Evolutionary conservation across 2,797 vertebrate genomes (phyloP), one percentile per base, ranked within the genome.

Genomic region (Xyrichtys novacula): DNA sequence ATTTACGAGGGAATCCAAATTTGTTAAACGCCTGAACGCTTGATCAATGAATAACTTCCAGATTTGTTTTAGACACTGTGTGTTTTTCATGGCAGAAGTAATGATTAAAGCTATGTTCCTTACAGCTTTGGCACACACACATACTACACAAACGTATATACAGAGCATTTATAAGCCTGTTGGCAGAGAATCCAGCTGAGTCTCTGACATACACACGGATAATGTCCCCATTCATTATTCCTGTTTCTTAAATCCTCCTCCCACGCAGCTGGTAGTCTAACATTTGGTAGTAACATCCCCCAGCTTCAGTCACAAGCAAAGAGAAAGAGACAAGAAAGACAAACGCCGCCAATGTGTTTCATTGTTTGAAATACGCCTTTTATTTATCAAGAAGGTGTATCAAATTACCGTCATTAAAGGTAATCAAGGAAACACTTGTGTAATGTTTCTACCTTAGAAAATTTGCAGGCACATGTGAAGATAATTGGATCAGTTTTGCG

Each of bases 211-310:
- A 54, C 40, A 67, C n/a, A 43, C 20, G 38, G 42, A 59, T 50
- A 54, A 65, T 44, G 55, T 60, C 64, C 64, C 55, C 43, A 43
- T 64, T 73, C 53, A 38, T 31, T 67, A 39, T 46, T 29, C 42
- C 10, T 31, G 46, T 54, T 63, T 36, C 54, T 64, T 42, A 59
- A 68, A 64, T 68, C 42, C 40, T 32, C 50, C 32, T 34, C 34
- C 53, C 10, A 29, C 54, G 17, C 36, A 19, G 17, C 16, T 17
- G 16, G 20, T 34, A 14, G 25, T 22, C 17, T 42, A 3, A 6
- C 12, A 32, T 32, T 5, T 58, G 5, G 8, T 47, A 65, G 44
- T 66, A 26, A 6, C 22, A 20, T 54, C 48, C 4, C 32, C 48
- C 29, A 34, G 55, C 20, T 52, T 46, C 36, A 62, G 15, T 19